Conservation (phyloP, 2,888 invertebrate genomes). For the Hartigia nigra region DNA sequence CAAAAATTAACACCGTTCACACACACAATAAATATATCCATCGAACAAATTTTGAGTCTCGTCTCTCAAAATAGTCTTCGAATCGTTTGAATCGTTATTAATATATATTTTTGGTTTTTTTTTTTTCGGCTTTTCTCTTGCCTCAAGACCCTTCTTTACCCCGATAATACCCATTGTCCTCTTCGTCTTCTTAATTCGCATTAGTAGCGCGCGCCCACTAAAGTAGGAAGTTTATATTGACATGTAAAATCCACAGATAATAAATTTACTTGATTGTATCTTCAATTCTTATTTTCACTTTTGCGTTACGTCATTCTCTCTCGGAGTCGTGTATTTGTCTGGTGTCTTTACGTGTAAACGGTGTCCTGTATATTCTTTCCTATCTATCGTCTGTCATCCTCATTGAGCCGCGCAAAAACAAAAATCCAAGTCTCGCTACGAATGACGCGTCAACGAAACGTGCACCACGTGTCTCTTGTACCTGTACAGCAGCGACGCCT, state of each 20-base stretch:
- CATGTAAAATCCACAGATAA: constrained; percentile 41
- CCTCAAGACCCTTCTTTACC: neutral
- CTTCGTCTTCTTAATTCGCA: neutral
- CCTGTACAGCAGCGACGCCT: neutral
- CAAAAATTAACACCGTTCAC: neutral
- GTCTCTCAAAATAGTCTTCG: too few relatives aligned
- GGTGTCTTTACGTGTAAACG: neutral
- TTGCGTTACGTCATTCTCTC: neutral
- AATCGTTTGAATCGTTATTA: neutral
- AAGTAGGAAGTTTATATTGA: constrained; percentile 37
- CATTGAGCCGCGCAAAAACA: neutral
- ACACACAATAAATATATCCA: neutral
- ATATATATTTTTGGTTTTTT: neutral
- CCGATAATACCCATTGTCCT: neutral
- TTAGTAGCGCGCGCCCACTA: neutral
- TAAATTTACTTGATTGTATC: constrained; percentile 48
- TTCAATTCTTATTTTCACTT: neutral
- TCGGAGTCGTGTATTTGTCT: neutral
- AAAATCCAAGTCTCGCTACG: too few relatives aligned
- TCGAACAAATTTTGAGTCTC: too few relatives aligned
- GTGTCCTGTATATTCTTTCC: too few relatives aligned
- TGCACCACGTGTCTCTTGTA: constrained; percentile 27
- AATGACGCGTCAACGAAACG: too few relatives aligned
- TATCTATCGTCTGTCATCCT: neutral
- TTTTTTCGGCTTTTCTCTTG: neutral